These are phyloP conservation scores for Ptychobarbus kaznakovi DNA, from an alignment of 2,797 vertebrate species.

Conservation along the genomic window DNA sequence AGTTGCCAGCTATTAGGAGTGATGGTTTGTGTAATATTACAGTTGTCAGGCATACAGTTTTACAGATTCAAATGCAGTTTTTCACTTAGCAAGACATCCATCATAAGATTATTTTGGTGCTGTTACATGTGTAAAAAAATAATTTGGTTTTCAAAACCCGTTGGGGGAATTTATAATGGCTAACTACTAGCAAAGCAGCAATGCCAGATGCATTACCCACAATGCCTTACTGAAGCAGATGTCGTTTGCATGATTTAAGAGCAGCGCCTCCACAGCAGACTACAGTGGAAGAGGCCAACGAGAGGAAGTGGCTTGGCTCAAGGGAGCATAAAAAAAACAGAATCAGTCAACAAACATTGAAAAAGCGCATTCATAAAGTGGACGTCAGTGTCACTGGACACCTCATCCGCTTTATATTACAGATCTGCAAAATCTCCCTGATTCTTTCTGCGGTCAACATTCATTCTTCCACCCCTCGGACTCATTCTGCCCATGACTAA, in stretches of 20 bases:
- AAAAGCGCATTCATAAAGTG: neutral
- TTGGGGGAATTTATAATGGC: constrained; percentile 22
- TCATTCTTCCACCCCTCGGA: constrained; percentile 59
- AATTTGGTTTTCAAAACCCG: constrained; percentile 8
- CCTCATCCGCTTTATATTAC: constrained; percentile 19
- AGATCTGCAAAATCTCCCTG: neutral
- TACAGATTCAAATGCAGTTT: constrained; percentile 4
- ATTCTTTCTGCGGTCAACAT: constrained; percentile 53
- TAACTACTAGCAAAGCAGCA: constrained; percentile 22
- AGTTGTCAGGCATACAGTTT: constrained; percentile 14
- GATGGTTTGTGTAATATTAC: neutral
- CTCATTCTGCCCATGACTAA: constrained; percentile 56
- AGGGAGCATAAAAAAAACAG: constrained; percentile 68
- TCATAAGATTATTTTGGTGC: neutral
- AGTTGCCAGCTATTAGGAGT: neutral
- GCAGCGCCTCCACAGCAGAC: constrained; percentile 10
- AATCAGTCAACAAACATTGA: constrained; percentile 48
- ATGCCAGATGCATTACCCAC: constrained; percentile 50
- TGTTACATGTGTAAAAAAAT: constrained; percentile 3
- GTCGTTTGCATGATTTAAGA: constrained; percentile 48
- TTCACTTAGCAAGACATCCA: constrained; percentile 16
- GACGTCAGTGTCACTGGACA: constrained; percentile 19
- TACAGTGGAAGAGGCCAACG: constrained; percentile 56
- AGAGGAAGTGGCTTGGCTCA: constrained; percentile 69
- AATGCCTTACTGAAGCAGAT: constrained; percentile 49